Conservation (phyloP, 2,797 vertebrate species). For the Peromyscus melanophrys region DNA sequence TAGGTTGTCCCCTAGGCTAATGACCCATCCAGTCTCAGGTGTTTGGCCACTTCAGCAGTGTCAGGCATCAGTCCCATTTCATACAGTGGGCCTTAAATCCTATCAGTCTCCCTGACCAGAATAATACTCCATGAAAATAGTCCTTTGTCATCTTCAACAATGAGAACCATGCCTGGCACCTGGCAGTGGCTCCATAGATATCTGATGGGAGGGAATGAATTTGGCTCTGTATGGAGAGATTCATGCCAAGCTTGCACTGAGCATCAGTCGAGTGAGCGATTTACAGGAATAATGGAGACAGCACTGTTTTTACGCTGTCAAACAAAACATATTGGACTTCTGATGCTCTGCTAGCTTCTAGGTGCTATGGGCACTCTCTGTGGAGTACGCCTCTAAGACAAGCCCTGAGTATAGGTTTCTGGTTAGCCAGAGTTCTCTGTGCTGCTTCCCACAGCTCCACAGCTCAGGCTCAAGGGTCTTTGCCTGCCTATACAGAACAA, state of each 20-base stretch:
- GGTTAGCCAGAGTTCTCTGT: not conserved
- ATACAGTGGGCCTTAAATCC: not conserved
- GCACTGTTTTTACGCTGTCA: not conserved
- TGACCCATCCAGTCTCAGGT: not conserved
- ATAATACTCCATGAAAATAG: not conserved
- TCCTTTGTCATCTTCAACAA: not conserved
- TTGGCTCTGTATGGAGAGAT: not conserved
- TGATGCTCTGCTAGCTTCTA: not conserved
- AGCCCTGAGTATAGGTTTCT: not conserved
- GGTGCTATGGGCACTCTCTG: not conserved
- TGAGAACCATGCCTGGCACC: not conserved
- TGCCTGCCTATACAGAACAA: not conserved
- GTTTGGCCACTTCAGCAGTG: not conserved
- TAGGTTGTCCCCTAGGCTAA: not conserved
- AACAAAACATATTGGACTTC: constrained; percentile 43
- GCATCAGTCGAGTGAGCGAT: not conserved
- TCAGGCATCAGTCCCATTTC: not conserved
- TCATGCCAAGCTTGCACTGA: not conserved
- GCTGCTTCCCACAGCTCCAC: not conserved
- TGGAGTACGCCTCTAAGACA: not conserved
- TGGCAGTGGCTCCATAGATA: not conserved
- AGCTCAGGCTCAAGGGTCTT: not conserved
- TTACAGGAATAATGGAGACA: not conserved
- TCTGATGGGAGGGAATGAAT: not conserved
- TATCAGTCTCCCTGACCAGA: not conserved